Conservation (phyloP, 2,888 invertebrate genomes). For the Xiphydria camelus region DNA sequence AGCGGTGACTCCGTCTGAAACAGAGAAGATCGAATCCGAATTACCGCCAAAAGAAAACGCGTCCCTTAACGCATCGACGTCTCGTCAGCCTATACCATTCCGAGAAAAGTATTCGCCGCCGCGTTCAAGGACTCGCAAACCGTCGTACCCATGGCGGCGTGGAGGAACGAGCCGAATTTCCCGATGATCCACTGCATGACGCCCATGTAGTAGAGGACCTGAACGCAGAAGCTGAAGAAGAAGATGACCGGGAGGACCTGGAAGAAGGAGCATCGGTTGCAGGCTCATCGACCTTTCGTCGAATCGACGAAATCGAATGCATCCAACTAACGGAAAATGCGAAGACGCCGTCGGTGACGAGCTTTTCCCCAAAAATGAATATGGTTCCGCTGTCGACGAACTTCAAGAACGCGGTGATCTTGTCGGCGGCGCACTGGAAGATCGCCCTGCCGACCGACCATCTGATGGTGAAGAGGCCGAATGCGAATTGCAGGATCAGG, state of each 20-base stretch:
- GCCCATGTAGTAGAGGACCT: conserved; percentile 86
- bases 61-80: no score
- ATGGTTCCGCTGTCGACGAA: conserved; percentile 79
- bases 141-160: conserved; percentile 78
- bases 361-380: conserved; percentile 79
- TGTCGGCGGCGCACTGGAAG: conserved; percentile 69
- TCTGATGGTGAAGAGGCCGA: conserved; percentile 83
- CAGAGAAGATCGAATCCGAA: no score
- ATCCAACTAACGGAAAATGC: conserved; percentile 77
- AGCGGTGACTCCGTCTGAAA: conserved; percentile 87
- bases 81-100: conserved; percentile 73
- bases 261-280: conserved; percentile 29
- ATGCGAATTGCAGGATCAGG: conserved; percentile 77
- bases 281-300: background rate
- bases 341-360: conserved; percentile 71
- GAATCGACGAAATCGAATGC: no score
- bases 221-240: conserved; percentile 91
- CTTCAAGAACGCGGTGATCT: conserved; percentile 77
- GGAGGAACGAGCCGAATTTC: conserved; percentile 79
- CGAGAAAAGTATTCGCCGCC: conserved; percentile 92
- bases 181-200: conserved; percentile 84
- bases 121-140: conserved; percentile 93
- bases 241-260: conserved; percentile 87
- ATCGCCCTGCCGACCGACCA: conserved; percentile 78
- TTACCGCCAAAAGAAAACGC: no score